Conservation (phyloP, 2,888 invertebrate species). For the Strigamia maritima region DNA sequence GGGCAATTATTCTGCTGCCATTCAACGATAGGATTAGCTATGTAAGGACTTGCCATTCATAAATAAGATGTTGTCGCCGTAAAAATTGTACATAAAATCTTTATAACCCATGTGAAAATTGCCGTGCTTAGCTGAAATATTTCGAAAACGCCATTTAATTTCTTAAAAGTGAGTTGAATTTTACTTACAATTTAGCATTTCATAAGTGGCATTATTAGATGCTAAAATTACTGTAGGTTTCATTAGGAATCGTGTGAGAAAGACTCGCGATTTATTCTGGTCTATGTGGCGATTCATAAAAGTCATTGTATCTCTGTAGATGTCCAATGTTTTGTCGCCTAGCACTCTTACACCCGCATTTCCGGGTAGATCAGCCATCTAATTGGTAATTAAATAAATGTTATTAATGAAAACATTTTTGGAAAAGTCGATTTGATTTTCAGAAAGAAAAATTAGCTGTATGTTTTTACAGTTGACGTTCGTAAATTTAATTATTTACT, state of each 20-base stretch:
- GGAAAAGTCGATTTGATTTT: too few relatives aligned
- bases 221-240: slow-evolving; percentile 20
- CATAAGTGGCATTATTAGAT: slow-evolving; percentile 13
- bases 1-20: slow-evolving; percentile 1
- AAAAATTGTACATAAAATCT: slow-evolving; percentile 6
- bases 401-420: not conserved
- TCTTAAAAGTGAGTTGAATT: not conserved
- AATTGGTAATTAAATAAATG: not conserved
- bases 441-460: too few relatives aligned
- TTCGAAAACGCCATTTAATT: not conserved
- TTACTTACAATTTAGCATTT: not conserved
- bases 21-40: not conserved
- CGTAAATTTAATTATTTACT: too few relatives aligned
- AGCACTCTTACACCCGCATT: not conserved
- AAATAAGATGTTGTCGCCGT: slow-evolving; percentile 27
- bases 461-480: too few relatives aligned
- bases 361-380: slow-evolving; percentile 4
- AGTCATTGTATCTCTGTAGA: slow-evolving; percentile 7
- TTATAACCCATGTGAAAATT: slow-evolving; percentile 21
- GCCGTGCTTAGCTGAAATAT: not conserved
- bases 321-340: slow-evolving; percentile 11
- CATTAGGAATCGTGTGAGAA: not conserved
- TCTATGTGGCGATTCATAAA: not conserved
- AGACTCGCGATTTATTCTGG: not conserved
- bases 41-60: slow-evolving; percentile 18